Evolutionary conservation across 2,113 vertebrate species (phyloP).

Genomic region (Ctenodactylus gundi): DNA sequence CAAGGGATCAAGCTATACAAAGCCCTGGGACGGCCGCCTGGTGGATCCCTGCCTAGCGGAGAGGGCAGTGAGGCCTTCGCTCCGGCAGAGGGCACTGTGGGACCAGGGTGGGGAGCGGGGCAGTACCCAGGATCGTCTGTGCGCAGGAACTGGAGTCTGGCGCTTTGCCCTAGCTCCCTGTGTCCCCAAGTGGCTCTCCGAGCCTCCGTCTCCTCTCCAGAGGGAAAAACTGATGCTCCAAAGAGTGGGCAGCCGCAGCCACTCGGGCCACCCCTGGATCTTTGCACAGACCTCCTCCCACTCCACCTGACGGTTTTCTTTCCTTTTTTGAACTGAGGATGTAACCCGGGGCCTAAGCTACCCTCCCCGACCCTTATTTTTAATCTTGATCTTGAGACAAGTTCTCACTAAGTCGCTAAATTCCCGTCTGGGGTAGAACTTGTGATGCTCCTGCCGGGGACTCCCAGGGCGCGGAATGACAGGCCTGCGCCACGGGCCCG

Average conservation of each 20-base stretch:
- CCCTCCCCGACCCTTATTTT: too few species aligned
- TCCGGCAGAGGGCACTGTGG: constrained; percentile 38
- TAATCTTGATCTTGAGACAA: too few species aligned
- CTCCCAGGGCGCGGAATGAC: too few species aligned
- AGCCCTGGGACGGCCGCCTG: neutral
- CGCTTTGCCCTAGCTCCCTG: rapidly evolving
- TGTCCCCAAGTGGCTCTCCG: neutral
- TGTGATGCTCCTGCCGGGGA: too few species aligned
- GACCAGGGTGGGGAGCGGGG: neutral
- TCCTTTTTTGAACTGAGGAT: too few species aligned
- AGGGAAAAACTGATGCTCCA: neutral
- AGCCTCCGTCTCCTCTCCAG: neutral
- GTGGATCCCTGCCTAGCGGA: neutral
- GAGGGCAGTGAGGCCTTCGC: too few species aligned
- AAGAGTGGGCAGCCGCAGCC: too few species aligned
- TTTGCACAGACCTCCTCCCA: neutral
- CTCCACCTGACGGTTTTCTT: too few species aligned
- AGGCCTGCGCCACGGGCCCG: too few species aligned
- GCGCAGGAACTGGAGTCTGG: neutral
- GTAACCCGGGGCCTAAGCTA: too few species aligned
- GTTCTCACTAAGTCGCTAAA: too few species aligned
- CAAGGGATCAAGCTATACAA: neutral
- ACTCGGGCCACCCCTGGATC: neutral
- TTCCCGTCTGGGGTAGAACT: too few species aligned
- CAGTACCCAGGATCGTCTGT: neutral